A percentile compares a stretch with the other conserved stretches of the same genome.
These are phyloP conservation scores for Meta bourneti DNA, from an alignment of 2,888 invertebrate genomes.

Conservation along the genomic window DNA sequence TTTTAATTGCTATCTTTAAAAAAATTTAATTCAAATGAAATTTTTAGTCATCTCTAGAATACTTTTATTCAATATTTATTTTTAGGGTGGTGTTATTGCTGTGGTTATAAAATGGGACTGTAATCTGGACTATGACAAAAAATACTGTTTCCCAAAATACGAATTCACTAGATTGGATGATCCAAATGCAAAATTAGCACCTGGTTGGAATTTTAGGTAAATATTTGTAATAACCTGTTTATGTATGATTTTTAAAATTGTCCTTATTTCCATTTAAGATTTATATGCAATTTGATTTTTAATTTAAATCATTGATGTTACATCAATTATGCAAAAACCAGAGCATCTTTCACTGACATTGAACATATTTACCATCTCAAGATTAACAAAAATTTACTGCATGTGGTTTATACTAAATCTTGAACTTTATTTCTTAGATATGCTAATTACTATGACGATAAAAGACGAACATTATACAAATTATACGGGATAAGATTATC, in stretches of 20 bases:
- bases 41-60: background rate
- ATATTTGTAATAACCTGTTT: background rate
- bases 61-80: background rate
- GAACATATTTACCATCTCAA: too few species aligned
- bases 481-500: conserved; percentile 82
- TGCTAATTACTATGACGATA: conserved; percentile 81
- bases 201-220: conserved; percentile 83
- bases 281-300: background rate
- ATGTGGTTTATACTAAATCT: too few species aligned
- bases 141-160: conserved; percentile 82
- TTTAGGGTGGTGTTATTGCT: conserved; percentile 82
- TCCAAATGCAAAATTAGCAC: conserved; percentile 80
- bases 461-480: conserved; percentile 80
- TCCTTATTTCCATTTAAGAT: too few species aligned
- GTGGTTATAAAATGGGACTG: conserved; percentile 82
- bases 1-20: too few species aligned
- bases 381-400: too few species aligned
- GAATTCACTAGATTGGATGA: conserved; percentile 82
- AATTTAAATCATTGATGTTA: background rate
- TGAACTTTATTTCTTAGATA: conserved; percentile 74
- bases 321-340: too few species aligned
- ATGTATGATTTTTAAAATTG: too few species aligned
- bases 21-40: too few species aligned
- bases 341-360: too few species aligned
- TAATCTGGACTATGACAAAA: conserved; percentile 81